These are phyloP conservation scores for Mesorhabditis spiculigera DNA, from an alignment of 2,888 invertebrate genomes.

Conservation along the genomic window DNA sequence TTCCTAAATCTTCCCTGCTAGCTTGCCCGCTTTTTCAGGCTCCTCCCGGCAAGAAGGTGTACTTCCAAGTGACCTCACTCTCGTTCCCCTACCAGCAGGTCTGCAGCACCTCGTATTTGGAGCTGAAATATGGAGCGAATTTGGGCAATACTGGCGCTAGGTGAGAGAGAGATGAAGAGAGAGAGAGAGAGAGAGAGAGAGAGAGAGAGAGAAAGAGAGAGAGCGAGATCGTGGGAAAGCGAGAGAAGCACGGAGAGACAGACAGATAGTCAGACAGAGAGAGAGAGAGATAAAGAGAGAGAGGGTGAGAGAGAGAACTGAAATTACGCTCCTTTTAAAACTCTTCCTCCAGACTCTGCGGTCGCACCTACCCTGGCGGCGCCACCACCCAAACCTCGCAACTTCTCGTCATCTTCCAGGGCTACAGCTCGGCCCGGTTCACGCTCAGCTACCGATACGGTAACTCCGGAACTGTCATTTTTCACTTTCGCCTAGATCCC, in stretches of 20 bases:
- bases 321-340: not conserved
- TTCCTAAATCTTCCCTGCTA: too few relatives aligned
- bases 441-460: conserved; percentile 28
- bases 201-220: too few relatives aligned
- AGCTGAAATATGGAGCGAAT: conserved; percentile 44
- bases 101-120: conserved; percentile 36
- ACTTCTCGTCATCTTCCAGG: conserved; percentile 33
- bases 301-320: not conserved
- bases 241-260: too few relatives aligned
- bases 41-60: conserved; percentile 33
- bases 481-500: not conserved
- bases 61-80: conserved; percentile 31
- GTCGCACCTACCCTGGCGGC: conserved; percentile 23
- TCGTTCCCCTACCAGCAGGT: conserved; percentile 28
- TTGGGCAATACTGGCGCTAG: conserved; percentile 41
- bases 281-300: too few relatives aligned
- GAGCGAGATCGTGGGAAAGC: too few relatives aligned
- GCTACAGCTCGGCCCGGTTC: conserved; percentile 20
- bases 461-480: conserved; percentile 6
- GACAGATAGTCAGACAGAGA: too few relatives aligned
- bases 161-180: not conserved
- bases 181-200: too few relatives aligned
- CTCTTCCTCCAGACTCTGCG: conserved; percentile 24
- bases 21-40: conserved; percentile 22
- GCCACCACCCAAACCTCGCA: conserved; percentile 25